phyloP scores from a whole-genome alignment of 2,888 invertebrate genomes.

The Tridacna crocea region DNA sequence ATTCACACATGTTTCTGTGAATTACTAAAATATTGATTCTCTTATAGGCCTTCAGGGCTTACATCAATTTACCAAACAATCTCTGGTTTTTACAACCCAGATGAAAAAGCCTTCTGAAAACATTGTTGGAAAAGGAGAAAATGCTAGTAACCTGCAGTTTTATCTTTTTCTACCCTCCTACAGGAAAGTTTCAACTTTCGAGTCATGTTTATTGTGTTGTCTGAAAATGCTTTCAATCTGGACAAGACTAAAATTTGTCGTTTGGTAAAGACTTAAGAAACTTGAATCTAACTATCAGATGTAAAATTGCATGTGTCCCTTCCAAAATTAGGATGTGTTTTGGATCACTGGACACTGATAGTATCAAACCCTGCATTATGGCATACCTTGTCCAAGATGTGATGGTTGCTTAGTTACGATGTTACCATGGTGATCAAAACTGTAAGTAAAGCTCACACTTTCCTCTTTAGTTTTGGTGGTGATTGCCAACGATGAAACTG shows the following conservation, averaged over 20 bases:
- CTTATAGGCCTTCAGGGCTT: no score
- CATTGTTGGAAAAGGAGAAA: neutral
- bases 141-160: neutral
- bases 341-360: neutral
- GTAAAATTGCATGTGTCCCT: slow-evolving; percentile 86
- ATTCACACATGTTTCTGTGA: no score
- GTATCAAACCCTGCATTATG: neutral
- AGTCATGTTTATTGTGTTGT: no score
- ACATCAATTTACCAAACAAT: no score
- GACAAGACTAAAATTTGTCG: neutral
- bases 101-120: no score
- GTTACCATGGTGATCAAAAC: slow-evolving; percentile 85
- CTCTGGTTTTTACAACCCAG: no score
- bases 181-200: no score
- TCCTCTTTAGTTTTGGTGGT: slow-evolving; percentile 86
- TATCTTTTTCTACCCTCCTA: neutral
- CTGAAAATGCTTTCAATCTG: neutral
- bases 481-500: slow-evolving; percentile 86
- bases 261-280: neutral
- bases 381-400: slow-evolving; percentile 85
- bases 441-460: slow-evolving; percentile 85
- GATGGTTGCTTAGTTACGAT: slow-evolving; percentile 84
- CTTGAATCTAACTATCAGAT: neutral
- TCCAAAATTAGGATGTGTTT: slow-evolving; percentile 35
- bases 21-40: no score